Evolutionary conservation across 2,888 invertebrate species (phyloP).

Genomic region (Ophion ellenae): DNA sequence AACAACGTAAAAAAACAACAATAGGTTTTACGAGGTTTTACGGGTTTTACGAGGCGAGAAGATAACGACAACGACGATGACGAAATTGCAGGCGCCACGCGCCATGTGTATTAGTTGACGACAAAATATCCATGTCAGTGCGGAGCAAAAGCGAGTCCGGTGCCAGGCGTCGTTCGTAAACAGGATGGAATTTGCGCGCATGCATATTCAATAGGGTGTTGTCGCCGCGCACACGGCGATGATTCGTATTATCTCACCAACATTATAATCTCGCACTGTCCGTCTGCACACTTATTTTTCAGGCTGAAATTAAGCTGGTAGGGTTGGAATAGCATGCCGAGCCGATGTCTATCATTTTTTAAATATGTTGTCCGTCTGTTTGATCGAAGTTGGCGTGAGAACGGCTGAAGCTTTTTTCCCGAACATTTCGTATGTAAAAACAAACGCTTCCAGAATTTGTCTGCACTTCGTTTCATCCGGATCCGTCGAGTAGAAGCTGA

Average conservation of each 20-base stretch:
- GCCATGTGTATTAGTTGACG: conserved; percentile 43
- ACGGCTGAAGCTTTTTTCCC: too few relatives aligned
- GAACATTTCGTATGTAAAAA: too few relatives aligned
- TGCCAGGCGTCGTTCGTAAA: conserved; percentile 74
- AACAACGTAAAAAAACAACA: conserved; percentile 5
- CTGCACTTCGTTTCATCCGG: too few relatives aligned
- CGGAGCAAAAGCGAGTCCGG: conserved; percentile 56
- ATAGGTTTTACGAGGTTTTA: too few relatives aligned
- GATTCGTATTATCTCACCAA: conserved; percentile 9
- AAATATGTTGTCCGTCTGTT: too few relatives aligned
- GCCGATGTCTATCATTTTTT: not conserved
- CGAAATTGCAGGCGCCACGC: conserved; percentile 40
- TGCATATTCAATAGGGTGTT: conserved; percentile 77
- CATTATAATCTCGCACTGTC: not conserved
- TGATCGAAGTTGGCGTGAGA: too few relatives aligned
- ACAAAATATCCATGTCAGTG: conserved; percentile 64
- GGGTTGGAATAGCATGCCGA: not conserved
- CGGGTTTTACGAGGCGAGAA: conserved; percentile 45
- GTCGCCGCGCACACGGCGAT: conserved; percentile 61
- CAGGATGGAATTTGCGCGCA: conserved; percentile 78
- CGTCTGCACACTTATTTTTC: not conserved
- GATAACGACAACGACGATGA: conserved; percentile 8
- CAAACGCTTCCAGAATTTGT: too few relatives aligned
- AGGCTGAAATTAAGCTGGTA: not conserved
- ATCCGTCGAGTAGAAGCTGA: too few relatives aligned